phyloP scores from a whole-genome alignment of 92 coral and sea anemone species.

The Epizoanthus ramosus region DNA sequence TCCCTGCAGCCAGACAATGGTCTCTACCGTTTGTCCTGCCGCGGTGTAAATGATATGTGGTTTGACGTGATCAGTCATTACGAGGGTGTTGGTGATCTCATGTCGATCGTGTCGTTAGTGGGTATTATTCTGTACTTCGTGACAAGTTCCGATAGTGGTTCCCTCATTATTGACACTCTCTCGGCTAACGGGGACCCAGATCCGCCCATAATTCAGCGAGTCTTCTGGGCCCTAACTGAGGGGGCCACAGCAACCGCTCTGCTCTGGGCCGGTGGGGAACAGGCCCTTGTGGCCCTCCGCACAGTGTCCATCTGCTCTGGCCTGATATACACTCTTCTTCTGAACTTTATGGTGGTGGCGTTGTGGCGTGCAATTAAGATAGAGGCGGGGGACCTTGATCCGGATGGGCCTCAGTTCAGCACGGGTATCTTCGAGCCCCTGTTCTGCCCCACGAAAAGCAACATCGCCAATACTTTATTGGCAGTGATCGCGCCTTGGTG shows the following conservation, averaged over 20 bases:
- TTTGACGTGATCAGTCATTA: constrained; percentile 80
- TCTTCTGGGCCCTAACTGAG: constrained; percentile 92
- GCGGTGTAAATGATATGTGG: constrained; percentile 66
- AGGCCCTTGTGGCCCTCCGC: constrained; percentile 72
- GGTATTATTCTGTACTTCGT: constrained; percentile 83
- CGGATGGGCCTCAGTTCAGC: constrained; percentile 58
- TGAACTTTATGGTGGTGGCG: constrained; percentile 74
- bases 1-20: constrained; percentile 60
- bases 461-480: constrained; percentile 43
- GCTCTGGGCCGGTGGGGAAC: constrained; percentile 73
- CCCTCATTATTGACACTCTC: constrained; percentile 83
- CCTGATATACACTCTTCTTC: constrained; percentile 62
- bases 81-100: constrained; percentile 66
- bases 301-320: constrained; percentile 81
- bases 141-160: constrained; percentile 95
- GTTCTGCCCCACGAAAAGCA: constrained; percentile 18
- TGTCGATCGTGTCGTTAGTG: constrained; percentile 66
- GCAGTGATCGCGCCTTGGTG: constrained; percentile 78
- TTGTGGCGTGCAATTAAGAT: constrained; percentile 79
- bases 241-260: constrained; percentile 90
- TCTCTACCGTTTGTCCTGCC: constrained; percentile 84
- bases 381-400: constrained; percentile 70
- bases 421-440: constrained; percentile 64
- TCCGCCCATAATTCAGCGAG: constrained; percentile 80
- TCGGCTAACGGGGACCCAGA: constrained; percentile 91